A percentile compares a stretch with the other conserved stretches of the same genome.
Evolutionary conservation across 2,888 invertebrate genomes (phyloP).

Genomic region (Thymelicus acteon): DNA sequence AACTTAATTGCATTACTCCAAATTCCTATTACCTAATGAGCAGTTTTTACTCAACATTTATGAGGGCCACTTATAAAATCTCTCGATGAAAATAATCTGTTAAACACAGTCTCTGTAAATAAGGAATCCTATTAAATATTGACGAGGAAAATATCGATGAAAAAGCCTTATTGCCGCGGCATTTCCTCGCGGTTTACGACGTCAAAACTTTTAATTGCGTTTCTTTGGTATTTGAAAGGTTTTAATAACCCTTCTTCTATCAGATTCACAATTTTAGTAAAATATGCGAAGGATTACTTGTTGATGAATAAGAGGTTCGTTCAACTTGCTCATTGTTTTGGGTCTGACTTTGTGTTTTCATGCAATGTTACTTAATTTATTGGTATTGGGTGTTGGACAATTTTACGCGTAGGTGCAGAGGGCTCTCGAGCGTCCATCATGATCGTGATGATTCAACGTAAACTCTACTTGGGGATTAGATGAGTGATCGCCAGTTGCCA

Average conservation of each 20-base stretch:
- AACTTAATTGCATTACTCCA: too few relatives aligned
- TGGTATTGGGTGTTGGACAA: not conserved
- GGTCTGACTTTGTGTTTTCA: not conserved
- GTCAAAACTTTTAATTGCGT: constrained; percentile 68
- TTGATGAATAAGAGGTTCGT: not conserved
- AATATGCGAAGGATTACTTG: constrained; percentile 20
- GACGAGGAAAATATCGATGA: constrained; percentile 51
- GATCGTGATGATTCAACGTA: too few relatives aligned
- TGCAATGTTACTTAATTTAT: not conserved
- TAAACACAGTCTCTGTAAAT: constrained; percentile 13
- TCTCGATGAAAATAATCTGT: constrained; percentile 14
- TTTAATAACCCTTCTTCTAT: constrained; percentile 55
- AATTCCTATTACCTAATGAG: not conserved
- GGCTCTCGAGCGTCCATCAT: too few relatives aligned
- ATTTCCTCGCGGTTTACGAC: constrained; percentile 46
- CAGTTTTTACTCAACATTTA: too few relatives aligned
- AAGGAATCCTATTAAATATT: constrained; percentile 30
- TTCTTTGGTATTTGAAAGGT: constrained; percentile 60
- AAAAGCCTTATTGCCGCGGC: constrained; percentile 48
- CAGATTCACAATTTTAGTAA: constrained; percentile 42
- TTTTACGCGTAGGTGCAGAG: too few relatives aligned
- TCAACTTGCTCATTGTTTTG: not conserved
- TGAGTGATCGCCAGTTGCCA: too few relatives aligned
- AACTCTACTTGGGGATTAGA: too few relatives aligned
- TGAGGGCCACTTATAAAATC: constrained; percentile 7